Percentiles rank a stretch among this genome's conserved stretches.
These are phyloP conservation scores for Thinocorus orbignyianus DNA, from an alignment of 2,113 vertebrate species.

Conservation along the genomic window DNA sequence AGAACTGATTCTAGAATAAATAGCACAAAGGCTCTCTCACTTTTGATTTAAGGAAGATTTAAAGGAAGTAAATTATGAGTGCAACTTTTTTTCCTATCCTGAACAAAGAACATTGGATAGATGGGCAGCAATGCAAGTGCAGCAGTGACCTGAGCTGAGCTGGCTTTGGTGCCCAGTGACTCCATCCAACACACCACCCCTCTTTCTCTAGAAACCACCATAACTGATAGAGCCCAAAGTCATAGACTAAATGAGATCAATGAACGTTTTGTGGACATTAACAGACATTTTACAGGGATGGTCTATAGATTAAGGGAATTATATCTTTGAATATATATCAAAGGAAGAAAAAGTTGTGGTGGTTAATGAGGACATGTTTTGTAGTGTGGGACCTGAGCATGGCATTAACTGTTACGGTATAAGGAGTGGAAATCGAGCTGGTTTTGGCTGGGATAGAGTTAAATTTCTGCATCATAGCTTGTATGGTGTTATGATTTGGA, in stretches of 20 bases:
- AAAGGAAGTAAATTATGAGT: neutral
- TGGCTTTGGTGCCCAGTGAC: neutral
- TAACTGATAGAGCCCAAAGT: neutral
- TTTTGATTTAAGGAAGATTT: neutral
- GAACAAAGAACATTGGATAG: neutral
- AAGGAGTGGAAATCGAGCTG: neutral
- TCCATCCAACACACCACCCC: fast-evolving
- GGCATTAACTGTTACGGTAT: neutral
- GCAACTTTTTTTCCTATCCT: neutral
- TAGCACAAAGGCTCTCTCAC: fast-evolving
- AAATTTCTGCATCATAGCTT: neutral
- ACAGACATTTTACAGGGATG: neutral
- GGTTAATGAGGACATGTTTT: neutral
- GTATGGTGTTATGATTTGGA: neutral
- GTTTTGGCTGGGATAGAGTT: neutral
- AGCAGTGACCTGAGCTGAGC: neutral
- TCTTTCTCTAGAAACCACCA: neutral
- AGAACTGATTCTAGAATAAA: neutral
- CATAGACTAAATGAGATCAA: neutral
- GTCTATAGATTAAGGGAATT: too few species aligned
- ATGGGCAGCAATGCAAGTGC: neutral
- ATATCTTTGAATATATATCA: neutral
- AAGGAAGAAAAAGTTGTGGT: fast-evolving
- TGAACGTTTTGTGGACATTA: neutral
- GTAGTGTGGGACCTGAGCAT: neutral